phyloP scores from a whole-genome alignment of 2,888 invertebrate genomes.

The Protodeltote pygarga region DNA sequence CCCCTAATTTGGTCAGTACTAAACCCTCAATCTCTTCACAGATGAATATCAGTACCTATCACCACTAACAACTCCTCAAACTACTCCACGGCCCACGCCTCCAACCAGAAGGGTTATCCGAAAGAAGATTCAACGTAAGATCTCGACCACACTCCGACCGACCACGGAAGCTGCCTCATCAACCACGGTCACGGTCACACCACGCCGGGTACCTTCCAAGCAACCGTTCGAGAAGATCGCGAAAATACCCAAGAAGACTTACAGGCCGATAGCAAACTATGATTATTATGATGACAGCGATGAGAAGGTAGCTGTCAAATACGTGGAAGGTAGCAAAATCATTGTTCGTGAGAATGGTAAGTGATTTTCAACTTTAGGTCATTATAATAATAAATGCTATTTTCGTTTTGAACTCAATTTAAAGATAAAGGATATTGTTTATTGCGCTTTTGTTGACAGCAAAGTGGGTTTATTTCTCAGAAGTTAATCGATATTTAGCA shows the following conservation, averaged over 20 bases:
- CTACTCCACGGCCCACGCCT: conserved; percentile 42
- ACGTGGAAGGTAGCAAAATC: conserved; percentile 86
- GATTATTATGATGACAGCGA: conserved; percentile 91
- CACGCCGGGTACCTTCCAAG: conserved; percentile 51
- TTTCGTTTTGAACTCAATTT: too few species aligned
- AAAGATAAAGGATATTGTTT: too few species aligned
- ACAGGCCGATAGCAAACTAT: conserved; percentile 83
- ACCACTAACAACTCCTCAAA: conserved; percentile 70
- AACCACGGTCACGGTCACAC: conserved; percentile 31
- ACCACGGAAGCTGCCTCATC: conserved; percentile 35
- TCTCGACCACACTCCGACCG: conserved; percentile 70
- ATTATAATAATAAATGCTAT: too few species aligned
- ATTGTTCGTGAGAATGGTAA: conserved; percentile 83
- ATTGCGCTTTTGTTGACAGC: too few species aligned
- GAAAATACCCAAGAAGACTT: conserved; percentile 60
- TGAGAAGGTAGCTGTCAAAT: conserved; percentile 80
- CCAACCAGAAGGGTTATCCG: conserved; percentile 57
- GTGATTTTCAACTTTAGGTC: conserved; percentile 12
- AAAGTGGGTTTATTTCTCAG: too few species aligned
- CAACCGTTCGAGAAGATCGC: conserved; percentile 70
- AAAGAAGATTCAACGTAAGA: conserved; percentile 71
- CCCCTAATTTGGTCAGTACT: background rate
- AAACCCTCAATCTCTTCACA: conserved; percentile 47
- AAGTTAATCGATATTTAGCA: too few species aligned
- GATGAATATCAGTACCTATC: conserved; percentile 81